phyloP scores from a whole-genome alignment of 2,113 vertebrate species.

The Peromyscus leucopus region DNA sequence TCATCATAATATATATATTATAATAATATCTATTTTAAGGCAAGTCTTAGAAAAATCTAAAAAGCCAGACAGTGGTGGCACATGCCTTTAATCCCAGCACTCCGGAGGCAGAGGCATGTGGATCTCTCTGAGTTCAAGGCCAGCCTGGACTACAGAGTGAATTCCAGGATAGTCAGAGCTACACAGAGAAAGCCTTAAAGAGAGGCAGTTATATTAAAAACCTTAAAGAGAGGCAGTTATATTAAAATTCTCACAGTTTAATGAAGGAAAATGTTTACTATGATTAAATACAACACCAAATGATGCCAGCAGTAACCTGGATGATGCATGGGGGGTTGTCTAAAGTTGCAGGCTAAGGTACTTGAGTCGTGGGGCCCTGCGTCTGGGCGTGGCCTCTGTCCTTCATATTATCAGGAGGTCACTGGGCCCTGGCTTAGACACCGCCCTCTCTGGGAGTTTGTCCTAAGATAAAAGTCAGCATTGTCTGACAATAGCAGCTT shows the following conservation, averaged over 20 bases:
- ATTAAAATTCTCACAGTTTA: neutral
- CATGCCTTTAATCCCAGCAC: too few relatives aligned
- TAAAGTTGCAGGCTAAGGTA: neutral
- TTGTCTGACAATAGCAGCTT: neutral
- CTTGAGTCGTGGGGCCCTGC: neutral
- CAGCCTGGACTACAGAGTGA: too few relatives aligned
- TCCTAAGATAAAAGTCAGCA: neutral
- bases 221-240: slow-evolving; percentile 8
- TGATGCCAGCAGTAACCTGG: neutral
- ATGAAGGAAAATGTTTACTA: neutral
- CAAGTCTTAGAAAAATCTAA: neutral
- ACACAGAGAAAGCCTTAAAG: too few relatives aligned
- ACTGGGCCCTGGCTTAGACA: neutral
- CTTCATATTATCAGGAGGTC: too few relatives aligned
- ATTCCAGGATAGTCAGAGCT: too few relatives aligned
- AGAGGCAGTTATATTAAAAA: too few relatives aligned
- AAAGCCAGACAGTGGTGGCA: too few relatives aligned
- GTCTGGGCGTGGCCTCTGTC: too few relatives aligned
- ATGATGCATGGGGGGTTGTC: neutral
- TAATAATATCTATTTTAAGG: neutral
- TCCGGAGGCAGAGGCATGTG: too few relatives aligned
- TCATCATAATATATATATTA: neutral
- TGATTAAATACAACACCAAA: neutral
- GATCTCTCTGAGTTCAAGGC: too few relatives aligned
- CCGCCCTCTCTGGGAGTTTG: neutral